A percentile compares a stretch with the other conserved stretches of the same genome.
Conservation (phyloP, 2,888 invertebrate species). For the Euzophera pinguis region DNA sequence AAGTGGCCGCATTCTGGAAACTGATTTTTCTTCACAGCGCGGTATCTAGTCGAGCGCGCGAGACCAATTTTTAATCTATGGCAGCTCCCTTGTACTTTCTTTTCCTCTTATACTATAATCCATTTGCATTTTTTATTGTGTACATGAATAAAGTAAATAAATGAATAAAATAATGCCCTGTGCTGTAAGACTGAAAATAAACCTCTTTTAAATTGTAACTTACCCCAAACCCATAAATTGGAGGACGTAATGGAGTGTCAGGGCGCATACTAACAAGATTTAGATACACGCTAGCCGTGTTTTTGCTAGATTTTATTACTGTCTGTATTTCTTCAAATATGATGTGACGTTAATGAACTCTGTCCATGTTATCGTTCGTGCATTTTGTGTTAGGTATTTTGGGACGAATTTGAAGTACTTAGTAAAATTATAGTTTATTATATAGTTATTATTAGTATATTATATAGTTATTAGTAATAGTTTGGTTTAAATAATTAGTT, state of each 20-base stretch:
- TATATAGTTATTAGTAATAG: no score
- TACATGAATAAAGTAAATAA: no score
- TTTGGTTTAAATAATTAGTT: no score
- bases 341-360: neutral
- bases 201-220: neutral
- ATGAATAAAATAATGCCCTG: no score
- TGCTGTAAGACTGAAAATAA: no score
- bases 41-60: no score
- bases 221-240: constrained; percentile 21
- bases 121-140: no score
- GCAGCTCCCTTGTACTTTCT: no score
- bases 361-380: neutral
- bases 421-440: neutral
- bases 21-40: no score
- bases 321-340: constrained; percentile 12
- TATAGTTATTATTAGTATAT: neutral
- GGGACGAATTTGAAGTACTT: neutral
- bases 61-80: no score
- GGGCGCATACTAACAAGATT: constrained; percentile 28
- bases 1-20: no score
- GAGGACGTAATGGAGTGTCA: constrained; percentile 31
- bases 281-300: constrained; percentile 20
- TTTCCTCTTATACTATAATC: no score
- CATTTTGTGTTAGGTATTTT: neutral
- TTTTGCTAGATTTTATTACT: constrained; percentile 27